These are phyloP conservation scores for Brachyhypopomus occidentalis DNA, from an alignment of 2,113 vertebrate species.

Conservation along the genomic window DNA sequence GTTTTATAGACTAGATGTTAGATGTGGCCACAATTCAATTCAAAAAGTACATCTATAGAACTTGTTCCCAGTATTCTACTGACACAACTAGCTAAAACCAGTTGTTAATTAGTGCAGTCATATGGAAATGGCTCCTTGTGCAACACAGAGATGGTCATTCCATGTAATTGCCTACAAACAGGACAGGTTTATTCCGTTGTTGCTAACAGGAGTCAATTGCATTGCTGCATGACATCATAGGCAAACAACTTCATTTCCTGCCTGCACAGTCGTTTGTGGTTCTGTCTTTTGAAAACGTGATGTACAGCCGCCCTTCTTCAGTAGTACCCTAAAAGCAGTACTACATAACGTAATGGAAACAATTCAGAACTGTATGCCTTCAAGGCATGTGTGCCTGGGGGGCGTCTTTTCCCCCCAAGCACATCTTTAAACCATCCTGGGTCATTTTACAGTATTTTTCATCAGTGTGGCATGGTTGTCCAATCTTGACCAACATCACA, in stretches of 20 bases:
- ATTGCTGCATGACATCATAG: background rate
- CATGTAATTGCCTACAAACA: background rate
- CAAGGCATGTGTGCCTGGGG: background rate
- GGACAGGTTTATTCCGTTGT: background rate
- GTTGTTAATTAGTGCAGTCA: background rate
- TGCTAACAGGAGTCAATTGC: background rate
- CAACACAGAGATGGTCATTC: background rate
- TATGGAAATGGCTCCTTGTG: no score
- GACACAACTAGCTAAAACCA: background rate
- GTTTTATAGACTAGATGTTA: conserved; percentile 5
- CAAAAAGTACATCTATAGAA: conserved; percentile 1
- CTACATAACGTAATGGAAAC: background rate
- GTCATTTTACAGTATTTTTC: background rate
- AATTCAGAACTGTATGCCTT: background rate
- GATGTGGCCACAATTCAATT: conserved; percentile 17
- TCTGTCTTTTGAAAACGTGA: background rate
- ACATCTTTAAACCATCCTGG: no score
- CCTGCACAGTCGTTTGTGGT: background rate
- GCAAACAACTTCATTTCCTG: background rate
- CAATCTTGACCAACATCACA: background rate
- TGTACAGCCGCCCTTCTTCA: background rate
- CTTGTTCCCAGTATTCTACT: conserved; percentile 12
- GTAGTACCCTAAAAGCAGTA: background rate
- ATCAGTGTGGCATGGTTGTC: background rate
- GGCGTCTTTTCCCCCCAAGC: no score